Evolutionary conservation across 2,888 invertebrate genomes (phyloP), one percentile per base, ranked within the genome.

Genomic region (Tachina grossa): DNA sequence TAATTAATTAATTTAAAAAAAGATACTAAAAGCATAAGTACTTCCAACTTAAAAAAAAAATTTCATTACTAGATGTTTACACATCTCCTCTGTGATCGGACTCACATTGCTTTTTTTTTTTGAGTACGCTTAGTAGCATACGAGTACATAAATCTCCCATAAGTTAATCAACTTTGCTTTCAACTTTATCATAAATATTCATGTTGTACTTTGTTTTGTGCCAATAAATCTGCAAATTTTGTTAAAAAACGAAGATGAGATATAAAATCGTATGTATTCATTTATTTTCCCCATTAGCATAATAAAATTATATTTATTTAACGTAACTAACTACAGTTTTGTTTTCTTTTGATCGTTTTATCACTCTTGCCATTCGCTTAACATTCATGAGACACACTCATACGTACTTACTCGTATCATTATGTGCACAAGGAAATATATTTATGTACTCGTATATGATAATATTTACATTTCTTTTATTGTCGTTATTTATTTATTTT

Each of bases 251-350:
- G 55, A 63, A 74, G 45, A 9, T 9, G 55, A 63, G 47, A 53
- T 14, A 59, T 47, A 55, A 10, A 66, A 31, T 55, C 39, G 9
- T 61, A 68, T 39, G 53, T 69, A 53, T 31, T 41, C 55, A 55
- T 55, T 72, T 65, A 47, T 49, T 72, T 55, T 19, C 13, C 55
- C 22, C 22, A 57, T 83, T 69, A 65, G 59, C 41, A 71, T 81
- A 68, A 77, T 72, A 51, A 53, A 69, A 31, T 71, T 63, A 53
- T 71, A 22, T 61, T 53, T 45, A 55, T 55, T 55, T 22, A 22
- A 8, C 0, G 10, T 55, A 19, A 31, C 31, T 31, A 31, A 31
- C 31, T 22, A 5, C 14, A 9, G 14, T 22, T 8, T 43, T 16
- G 5, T 61, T 61, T 43, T 61, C 9, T 6, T 1, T 9, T 66